Evolutionary conservation across 2,888 invertebrate species (phyloP).

Genomic region (Lasiommata megera): DNA sequence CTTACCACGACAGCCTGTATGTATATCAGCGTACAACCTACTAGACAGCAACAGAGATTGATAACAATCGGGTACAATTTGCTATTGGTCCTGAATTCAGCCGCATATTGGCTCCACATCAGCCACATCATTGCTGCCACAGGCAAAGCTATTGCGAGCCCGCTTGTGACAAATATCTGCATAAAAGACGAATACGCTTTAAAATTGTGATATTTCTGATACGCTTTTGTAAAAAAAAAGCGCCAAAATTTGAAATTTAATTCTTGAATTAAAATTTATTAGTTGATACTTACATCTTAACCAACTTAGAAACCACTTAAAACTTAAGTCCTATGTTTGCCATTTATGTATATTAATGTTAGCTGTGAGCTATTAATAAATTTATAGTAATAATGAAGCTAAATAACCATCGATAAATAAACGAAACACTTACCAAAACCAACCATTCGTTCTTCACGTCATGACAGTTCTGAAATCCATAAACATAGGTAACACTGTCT

Average conservation of each 20-base stretch:
- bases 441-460: constrained; percentile 73
- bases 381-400: too few species aligned
- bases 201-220: neutral
- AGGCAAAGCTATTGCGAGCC: constrained; percentile 54
- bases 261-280: too few species aligned
- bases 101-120: constrained; percentile 63
- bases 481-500: constrained; percentile 87
- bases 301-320: too few species aligned
- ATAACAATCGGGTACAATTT: constrained; percentile 81
- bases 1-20: constrained; percentile 84
- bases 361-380: too few species aligned
- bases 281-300: too few species aligned
- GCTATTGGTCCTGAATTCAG: constrained; percentile 67
- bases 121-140: constrained; percentile 60
- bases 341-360: too few species aligned
- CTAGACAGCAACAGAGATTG: constrained; percentile 83
- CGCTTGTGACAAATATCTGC: constrained; percentile 68
- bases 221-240: too few species aligned
- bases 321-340: too few species aligned
- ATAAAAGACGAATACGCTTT: neutral
- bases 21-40: constrained; percentile 83
- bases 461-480: constrained; percentile 81
- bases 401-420: too few species aligned
- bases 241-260: too few species aligned
- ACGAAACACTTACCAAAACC: constrained; percentile 58